Base-by-base conservation (phyloP, 1,140 invertebrate genomes). In the Pollicipes pollicipes region DNA sequence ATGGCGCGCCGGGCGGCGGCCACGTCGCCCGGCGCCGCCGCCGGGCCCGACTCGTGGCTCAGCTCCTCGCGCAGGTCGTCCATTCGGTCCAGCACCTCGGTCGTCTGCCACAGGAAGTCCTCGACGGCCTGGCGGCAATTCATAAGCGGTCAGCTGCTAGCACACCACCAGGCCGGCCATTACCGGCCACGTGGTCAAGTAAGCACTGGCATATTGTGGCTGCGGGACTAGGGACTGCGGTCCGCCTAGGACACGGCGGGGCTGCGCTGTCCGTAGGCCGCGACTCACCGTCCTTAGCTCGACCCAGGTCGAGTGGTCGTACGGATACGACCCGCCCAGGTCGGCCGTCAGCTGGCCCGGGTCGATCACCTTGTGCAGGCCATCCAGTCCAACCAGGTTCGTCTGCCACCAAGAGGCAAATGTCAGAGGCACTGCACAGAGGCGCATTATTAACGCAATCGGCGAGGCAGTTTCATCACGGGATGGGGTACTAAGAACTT, bases 231-330 rank as follows among this genome's bases (percentile, higher is more conserved):
- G 35, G 35, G 35, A 35, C 6, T 35, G 35, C 35, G 6, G 6
- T 35, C 6, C 6, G 35, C 35, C 35, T 8, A 17, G 35, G 35
- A 35, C 6, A 35, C 17, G 35, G 35, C 35, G 17, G 35, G 35
- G 35, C 17, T 35, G 35, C 6, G 35, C 6, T 8, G 35, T 35
- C 35, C 17, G 6, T 17, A 6, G 35, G 35, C 35, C 35, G 64
- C 67, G 27, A 77, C 80, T 77, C 77, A 86, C 85, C 79, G 97
- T 79, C 81, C 95, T 85, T 32, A 93, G 87, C 76, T 98, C 93
- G 74, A 97, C 92, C 95, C 95, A 99, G 77, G 93, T 90, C 74
- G 90, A 86, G 83, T 98, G 94, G 79, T 98, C 93, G 82, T 98
- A 99, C 75, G 88, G 86, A 73, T 97, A 83, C 17, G 89, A 90